These are phyloP conservation scores for Lophotis ruficrista DNA, from an alignment of 2,113 vertebrate species.

Conservation along the genomic window DNA sequence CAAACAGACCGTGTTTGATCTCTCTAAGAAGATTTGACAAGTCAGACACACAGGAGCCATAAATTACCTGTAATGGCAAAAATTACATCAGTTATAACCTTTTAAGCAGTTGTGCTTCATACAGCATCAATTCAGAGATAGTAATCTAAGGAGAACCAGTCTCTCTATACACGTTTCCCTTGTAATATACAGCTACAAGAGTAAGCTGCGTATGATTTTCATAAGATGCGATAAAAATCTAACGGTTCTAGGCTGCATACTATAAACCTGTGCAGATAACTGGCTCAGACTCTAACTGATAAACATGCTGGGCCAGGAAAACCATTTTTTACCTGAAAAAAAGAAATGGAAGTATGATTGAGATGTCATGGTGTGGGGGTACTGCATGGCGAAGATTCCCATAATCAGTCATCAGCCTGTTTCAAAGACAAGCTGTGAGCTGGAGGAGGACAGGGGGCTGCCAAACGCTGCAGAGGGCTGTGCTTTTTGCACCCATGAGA, in stretches of 20 bases:
- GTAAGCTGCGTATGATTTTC: constrained; percentile 57
- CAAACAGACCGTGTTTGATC: constrained; percentile 60
- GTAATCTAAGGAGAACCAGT: constrained; percentile 51
- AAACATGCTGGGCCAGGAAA: constrained; percentile 37
- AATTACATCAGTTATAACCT: constrained; percentile 68
- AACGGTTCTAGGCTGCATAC: constrained; percentile 56
- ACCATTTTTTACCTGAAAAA: constrained; percentile 19
- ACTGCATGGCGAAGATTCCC: background rate
- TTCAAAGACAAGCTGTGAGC: constrained; percentile 25
- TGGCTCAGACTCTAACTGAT: constrained; percentile 36
- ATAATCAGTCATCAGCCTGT: constrained; percentile 42
- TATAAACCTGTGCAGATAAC: constrained; percentile 28
- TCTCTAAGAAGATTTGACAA: constrained; percentile 66
- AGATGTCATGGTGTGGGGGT: constrained; percentile 45
- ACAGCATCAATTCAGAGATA: constrained; percentile 58
- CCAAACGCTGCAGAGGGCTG: too few species aligned
- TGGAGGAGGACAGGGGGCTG: background rate
- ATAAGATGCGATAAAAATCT: constrained; percentile 52
- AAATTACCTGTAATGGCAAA: constrained; percentile 68
- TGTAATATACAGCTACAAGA: constrained; percentile 52
- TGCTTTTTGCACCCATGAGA: too few species aligned
- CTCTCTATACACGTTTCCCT: background rate
- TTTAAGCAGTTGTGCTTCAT: constrained; percentile 61
- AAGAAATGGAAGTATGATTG: constrained; percentile 41
- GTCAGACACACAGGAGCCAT: constrained; percentile 61